Evolutionary conservation across 1,140 invertebrate genomes (phyloP), one percentile per base, ranked within the genome.

Genomic region (Drosophila aff.): DNA sequence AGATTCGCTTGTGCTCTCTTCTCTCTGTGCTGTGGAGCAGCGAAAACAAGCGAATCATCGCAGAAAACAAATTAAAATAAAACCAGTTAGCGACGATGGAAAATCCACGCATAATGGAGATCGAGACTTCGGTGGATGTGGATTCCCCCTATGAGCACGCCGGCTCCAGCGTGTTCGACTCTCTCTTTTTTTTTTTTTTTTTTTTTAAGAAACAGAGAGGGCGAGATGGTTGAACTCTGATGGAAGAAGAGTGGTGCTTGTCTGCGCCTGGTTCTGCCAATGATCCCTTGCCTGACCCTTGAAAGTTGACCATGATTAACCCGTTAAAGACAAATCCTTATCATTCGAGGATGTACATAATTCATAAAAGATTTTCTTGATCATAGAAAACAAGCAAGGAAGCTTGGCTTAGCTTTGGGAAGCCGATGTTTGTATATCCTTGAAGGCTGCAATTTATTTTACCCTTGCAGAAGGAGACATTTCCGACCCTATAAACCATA

Each of bases 71-170:
- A 21, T 33, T 16, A 16, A 5, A n/a, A 31, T 28, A 60, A 76
- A 76, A 66, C 74, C 73, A 76, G 74, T 76, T 76, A 18, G 31
- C 55, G 4, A 18, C 3, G 4, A 52, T 73, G 71, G 71, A 75
- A 75, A 75, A 75, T 64, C 72, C 72, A 75, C 72, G 72, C 72
- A 75, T 76, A 75, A 64, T 75, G 59, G 43, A 41, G 59, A 46
- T 41, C 38, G 38, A 41, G 43, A 40, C 46, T 64, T 36, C 10
- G 5, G 67, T 58, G 64, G 66, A 41, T 61, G 67, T 58, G 64
- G 66, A 41, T 61, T 53, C 40, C 71, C 69, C 72, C 58, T 21
- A 23, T 40, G 18, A 57, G 23, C 53, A 53, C 7, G 15, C 33
- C 26, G 16, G 36, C 36, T 15, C 23, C 55, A 16, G 15, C 40